These are phyloP conservation scores for Stigmatopora nigra DNA, from an alignment of 2,113 vertebrate species.

Conservation along the genomic window DNA sequence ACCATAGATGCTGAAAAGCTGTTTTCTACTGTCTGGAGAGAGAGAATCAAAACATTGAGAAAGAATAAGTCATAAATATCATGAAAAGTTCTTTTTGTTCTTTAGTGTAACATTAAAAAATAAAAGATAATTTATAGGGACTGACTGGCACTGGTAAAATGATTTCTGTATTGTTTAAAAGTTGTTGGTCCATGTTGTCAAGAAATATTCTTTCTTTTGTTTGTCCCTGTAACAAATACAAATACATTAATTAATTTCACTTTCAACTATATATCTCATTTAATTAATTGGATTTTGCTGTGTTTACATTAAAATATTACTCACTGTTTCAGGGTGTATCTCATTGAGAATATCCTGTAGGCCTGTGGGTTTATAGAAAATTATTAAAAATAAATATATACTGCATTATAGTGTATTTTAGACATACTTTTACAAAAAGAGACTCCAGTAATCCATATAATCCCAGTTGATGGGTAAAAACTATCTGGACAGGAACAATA, in stretches of 20 bases:
- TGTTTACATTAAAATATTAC: neutral
- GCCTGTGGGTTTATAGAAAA: neutral
- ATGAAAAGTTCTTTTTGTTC: neutral
- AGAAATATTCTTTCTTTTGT: constrained; percentile 39
- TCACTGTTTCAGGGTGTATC: constrained; percentile 20
- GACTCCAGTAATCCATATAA: constrained; percentile 25
- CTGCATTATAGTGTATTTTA: neutral
- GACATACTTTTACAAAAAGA: constrained; percentile 50
- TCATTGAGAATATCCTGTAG: constrained; percentile 16
- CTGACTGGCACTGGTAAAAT: constrained; percentile 35
- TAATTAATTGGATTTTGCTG: neutral
- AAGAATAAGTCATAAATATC: neutral
- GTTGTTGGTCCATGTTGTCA: constrained; percentile 27
- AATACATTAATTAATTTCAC: no score
- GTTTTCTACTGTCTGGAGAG: constrained; percentile 42
- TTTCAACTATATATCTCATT: no score
- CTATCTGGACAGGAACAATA: constrained; percentile 53
- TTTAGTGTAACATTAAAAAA: neutral
- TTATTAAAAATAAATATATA: neutral
- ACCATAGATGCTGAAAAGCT: constrained; percentile 39
- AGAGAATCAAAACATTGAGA: neutral
- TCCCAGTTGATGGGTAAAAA: constrained; percentile 50
- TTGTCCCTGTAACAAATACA: constrained; percentile 30
- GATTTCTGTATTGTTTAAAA: constrained; percentile 13
- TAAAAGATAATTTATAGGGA: neutral